These are phyloP conservation scores for Meteorus cinctellus DNA, from an alignment of 2,888 invertebrate genomes.

Conservation along the genomic window DNA sequence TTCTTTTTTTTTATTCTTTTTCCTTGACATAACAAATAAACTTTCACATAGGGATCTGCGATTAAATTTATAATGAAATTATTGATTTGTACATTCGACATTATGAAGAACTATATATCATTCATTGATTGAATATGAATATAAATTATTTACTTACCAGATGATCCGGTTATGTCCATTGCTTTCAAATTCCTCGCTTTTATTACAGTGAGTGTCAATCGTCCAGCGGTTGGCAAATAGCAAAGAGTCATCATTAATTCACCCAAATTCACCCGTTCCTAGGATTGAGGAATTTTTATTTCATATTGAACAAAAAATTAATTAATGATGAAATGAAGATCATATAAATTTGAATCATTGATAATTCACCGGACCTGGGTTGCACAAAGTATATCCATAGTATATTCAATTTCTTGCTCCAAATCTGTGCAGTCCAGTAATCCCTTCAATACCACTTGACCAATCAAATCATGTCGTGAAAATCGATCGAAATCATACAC, in stretches of 20 bases:
- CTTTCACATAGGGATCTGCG: slow-evolving; percentile 95
- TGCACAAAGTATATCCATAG: slow-evolving; percentile 88
- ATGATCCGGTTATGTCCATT: slow-evolving; percentile 95
- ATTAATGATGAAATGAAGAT: slow-evolving; percentile 12
- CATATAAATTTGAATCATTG: slow-evolving; percentile 19
- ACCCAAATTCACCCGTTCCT: slow-evolving; percentile 91
- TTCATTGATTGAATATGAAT: background rate
- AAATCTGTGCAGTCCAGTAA: slow-evolving; percentile 85
- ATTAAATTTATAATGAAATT: slow-evolving; percentile 31
- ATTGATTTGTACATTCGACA: background rate
- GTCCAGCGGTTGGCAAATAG: slow-evolving; percentile 92
- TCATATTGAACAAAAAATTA: background rate
- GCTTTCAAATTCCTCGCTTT: slow-evolving; percentile 93
- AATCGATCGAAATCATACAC: slow-evolving; percentile 93
- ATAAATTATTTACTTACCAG: slow-evolving; percentile 77
- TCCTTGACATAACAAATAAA: slow-evolving; percentile 89
- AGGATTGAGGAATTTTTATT: slow-evolving; percentile 49
- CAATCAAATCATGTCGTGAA: slow-evolving; percentile 90
- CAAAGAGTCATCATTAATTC: slow-evolving; percentile 94
- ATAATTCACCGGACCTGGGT: slow-evolving; percentile 78
- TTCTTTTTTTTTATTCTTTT: slow-evolving; percentile 95
- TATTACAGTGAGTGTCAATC: slow-evolving; percentile 91
- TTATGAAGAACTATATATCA: background rate
- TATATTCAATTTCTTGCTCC: slow-evolving; percentile 87
- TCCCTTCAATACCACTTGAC: slow-evolving; percentile 87